Evolutionary conservation across 2,888 invertebrate genomes (phyloP), one percentile per base, ranked within the genome.

Genomic region (Melanostoma mellinum): DNA sequence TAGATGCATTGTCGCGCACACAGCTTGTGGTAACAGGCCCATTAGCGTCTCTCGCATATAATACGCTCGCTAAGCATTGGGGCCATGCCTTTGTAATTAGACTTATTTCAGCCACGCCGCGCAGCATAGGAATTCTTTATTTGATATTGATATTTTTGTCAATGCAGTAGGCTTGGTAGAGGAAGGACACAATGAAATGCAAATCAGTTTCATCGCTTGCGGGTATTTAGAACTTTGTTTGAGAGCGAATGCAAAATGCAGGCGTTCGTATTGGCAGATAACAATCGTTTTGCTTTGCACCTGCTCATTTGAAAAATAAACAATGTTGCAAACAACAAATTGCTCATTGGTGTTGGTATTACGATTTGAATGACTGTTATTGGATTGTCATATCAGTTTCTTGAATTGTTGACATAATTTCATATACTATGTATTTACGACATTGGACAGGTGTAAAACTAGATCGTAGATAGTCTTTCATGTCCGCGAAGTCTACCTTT

Each of bases 11-110:
- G 69, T 76, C 55, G 72, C 55, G 38, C 40, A 76, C 8, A 6
- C 3, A 53, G 35, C 67, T 79, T 56, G 71, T 84, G 79, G 84
- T 84, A 84, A 84, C 84, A 84, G 79, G 65, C 84, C 84, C 78
- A 84, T 84, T 84, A 84, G 74, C 84, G 74, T 71, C 30, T 50
- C 63, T 69, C 69, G 53, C 69, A 74, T 48, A 2, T 9, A 6
- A 46, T 74, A 79, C 67, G 84, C 61, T 69, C 42, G 71, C 74
- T 78, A 71, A 60, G 74, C 74, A 84, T 65, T 79, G 71, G 78
- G 84, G 75, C 74, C 74, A 67, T 6, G 74, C 65, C 65, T 71
- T 79, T 84, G 79, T 84, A 84, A 84, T 84, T 84, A 84, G 79
- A 68, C 42, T 76, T 20, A 20, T 20, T 20, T 67, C 74, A 79